Base-by-base conservation (phyloP, 2,888 invertebrate species). In the Antitype chi region DNA sequence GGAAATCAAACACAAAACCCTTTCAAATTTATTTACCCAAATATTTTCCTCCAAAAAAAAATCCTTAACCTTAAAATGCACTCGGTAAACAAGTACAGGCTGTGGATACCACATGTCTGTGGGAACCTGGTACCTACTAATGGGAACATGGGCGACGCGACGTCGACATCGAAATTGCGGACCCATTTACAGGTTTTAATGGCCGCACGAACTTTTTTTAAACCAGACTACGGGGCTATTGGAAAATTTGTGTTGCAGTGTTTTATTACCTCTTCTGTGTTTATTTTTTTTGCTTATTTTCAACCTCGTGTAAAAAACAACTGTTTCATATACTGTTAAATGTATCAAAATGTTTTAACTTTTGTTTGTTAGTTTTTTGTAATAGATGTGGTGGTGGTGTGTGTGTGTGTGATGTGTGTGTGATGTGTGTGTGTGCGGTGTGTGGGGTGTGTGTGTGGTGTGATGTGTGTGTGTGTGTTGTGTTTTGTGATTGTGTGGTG, bases 101-200 rank as follows among this genome's bases (percentile, higher is more conserved):
- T 49, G n/a, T 32, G 15, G 62, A 28, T 55, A 47, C 83, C 83
- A 63, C 85, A 85, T 85, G 23, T 70, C 53, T 70, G 81, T 13
- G 73, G 59, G 20, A 63, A 32, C 9, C 43, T 60, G 28, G 59
- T 78, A 13, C 17, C 69, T 62, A 53, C 59, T 80, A 84, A 76
- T 67, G 67, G 82, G 59, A 76, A 85, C 76, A 76, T 52, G 72
- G 71, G n/a, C 47, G 69, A 53, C n/a, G 28, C 66, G 43, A 53
- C 52, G 69, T 43, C 55, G 49, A 55, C 85, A 57, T 74, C 82
- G 73, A 77, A 68, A 64, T 83, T 77, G 78, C 64, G 68, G 49
- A 49, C 20, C 67, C 63, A 62, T 85, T 81, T 64, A 47, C 67
- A 57, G 47, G 70, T 68, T 77, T 74, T 64, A 81, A 66, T 70